Conservation (phyloP, 2,797 vertebrate genomes). For the Caiman crocodilus region DNA sequence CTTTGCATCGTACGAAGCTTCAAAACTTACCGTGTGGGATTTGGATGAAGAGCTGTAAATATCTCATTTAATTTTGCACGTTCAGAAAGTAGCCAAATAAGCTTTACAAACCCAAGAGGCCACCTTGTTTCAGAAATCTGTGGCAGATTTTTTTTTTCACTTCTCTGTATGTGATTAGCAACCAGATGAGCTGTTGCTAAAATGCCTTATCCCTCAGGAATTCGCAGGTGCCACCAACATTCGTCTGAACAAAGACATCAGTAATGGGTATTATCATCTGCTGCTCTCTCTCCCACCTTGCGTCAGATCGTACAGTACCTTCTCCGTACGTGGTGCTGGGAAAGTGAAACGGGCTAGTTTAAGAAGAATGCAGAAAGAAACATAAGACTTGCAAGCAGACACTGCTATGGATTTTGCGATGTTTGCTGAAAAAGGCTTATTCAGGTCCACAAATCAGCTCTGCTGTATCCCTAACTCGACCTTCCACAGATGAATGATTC, state of each 20-base stretch:
- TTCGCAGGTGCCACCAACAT: too few species aligned
- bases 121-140: background rate
- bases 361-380: conserved; percentile 18
- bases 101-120: background rate
- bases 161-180: fast-evolving
- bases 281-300: background rate
- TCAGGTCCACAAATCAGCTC: conserved; percentile 58
- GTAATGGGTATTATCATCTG: background rate
- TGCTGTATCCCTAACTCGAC: background rate
- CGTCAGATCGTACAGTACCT: background rate
- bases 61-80: conserved; percentile 12
- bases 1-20: background rate
- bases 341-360: background rate
- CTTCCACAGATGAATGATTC: background rate
- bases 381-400: background rate
- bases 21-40: background rate
- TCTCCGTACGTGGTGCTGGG: background rate
- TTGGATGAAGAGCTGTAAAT: background rate
- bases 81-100: background rate
- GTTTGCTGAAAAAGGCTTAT: conserved; percentile 35
- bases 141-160: background rate
- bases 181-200: background rate
- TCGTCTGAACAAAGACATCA: fast-evolving
- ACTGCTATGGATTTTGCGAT: conserved; percentile 27
- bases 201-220: background rate